Evolutionary conservation across 2,797 vertebrate genomes (phyloP).

Genomic region (Cuniculus paca): DNA sequence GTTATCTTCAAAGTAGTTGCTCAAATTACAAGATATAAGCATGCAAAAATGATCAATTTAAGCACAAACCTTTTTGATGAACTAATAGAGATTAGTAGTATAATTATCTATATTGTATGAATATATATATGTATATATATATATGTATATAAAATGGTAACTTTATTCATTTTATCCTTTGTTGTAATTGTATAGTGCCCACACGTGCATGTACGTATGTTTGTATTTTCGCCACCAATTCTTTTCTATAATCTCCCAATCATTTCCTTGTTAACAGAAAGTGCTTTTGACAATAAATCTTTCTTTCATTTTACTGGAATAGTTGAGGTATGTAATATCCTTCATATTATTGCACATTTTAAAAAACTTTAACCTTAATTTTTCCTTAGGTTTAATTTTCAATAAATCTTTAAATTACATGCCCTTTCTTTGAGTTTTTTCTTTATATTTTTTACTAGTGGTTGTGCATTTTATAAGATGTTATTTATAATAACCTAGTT

Average conservation of each 20-base stretch:
- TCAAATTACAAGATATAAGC: too few species aligned
- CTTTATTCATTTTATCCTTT: background rate
- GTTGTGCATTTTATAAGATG: background rate
- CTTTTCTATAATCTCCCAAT: background rate
- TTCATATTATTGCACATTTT: background rate
- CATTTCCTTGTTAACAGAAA: background rate
- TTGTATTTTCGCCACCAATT: background rate
- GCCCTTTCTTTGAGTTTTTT: background rate
- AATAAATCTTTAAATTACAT: background rate
- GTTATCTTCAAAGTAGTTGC: too few species aligned
- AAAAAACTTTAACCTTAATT: background rate
- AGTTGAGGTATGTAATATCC: background rate
- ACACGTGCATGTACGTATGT: background rate
- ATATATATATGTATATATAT: too few species aligned
- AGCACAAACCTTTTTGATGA: too few species aligned
- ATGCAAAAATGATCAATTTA: too few species aligned
- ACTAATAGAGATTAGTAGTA: too few species aligned
- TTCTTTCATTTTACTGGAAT: background rate
- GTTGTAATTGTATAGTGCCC: background rate
- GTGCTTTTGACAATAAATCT: background rate
- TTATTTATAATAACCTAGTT: background rate
- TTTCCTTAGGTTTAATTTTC: background rate
- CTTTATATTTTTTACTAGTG: background rate
- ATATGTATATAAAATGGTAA: background rate
- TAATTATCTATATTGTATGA: too few species aligned